A percentile compares a stretch with the other conserved stretches of the same genome.
phyloP scores from a whole-genome alignment of 2,113 vertebrate species.

The Calidris pugnax region DNA sequence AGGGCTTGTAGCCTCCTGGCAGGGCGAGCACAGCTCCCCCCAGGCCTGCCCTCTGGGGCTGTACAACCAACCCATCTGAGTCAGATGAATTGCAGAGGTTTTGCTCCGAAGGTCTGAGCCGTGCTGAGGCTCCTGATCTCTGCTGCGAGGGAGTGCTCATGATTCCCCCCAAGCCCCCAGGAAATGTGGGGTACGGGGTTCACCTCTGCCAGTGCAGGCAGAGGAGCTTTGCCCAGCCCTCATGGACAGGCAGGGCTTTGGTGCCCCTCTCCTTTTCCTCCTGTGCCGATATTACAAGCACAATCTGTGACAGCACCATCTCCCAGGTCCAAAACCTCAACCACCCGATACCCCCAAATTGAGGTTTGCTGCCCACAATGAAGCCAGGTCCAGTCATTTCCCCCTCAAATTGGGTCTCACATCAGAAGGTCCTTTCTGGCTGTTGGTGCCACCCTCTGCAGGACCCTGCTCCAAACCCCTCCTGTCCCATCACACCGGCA shows the following conservation, averaged over 20 bases:
- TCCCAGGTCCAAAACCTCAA: neutral
- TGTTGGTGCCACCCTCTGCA: neutral
- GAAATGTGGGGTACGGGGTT: rapidly evolving
- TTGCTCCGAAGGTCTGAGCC: neutral
- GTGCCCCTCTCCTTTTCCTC: neutral
- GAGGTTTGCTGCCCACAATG: neutral
- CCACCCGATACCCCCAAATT: rapidly evolving
- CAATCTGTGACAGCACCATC: neutral
- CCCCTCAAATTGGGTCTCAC: rapidly evolving
- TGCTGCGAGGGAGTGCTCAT: neutral
- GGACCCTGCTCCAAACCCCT: neutral
- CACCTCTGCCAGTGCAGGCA: neutral
- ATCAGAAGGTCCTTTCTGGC: neutral
- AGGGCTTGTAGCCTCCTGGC: neutral
- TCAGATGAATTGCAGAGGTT: neutral
- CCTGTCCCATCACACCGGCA: neutral
- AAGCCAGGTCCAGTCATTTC: neutral
- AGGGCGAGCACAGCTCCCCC: neutral
- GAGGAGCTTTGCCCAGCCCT: neutral
- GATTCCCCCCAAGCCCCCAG: too few relatives aligned
- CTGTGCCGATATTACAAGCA: neutral
- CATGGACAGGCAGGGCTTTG: too few relatives aligned
- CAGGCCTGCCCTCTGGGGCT: neutral
- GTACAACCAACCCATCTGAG: neutral
- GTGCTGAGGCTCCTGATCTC: neutral